A percentile compares a stretch with the other conserved stretches of the same genome.
These are phyloP conservation scores for Anser brachyrhynchus DNA, from an alignment of 2,113 vertebrate genomes.

Conservation along the genomic window DNA sequence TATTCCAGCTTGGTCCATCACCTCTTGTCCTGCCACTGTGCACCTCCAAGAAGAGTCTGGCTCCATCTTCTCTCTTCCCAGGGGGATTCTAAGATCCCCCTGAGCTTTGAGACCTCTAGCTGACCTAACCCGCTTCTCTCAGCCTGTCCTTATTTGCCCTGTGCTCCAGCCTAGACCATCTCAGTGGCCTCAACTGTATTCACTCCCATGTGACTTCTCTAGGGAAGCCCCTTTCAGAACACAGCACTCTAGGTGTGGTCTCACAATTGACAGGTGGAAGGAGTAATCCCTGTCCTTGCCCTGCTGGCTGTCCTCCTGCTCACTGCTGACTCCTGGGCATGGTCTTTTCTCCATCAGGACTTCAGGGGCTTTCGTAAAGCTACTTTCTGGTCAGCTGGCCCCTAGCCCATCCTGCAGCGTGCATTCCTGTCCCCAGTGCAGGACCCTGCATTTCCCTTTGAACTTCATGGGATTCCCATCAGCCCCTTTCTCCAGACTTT, in stretches of 20 bases:
- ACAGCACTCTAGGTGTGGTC: not conserved
- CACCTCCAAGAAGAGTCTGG: not conserved
- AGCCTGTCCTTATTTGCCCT: not conserved
- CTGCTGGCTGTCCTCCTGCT: not conserved
- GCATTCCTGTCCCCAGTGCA: not conserved
- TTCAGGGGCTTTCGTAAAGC: not conserved
- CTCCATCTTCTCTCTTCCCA: not conserved
- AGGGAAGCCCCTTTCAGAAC: not conserved
- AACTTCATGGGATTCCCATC: not conserved
- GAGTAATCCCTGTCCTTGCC: not conserved
- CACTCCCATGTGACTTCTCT: not conserved
- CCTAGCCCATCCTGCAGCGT: rapidly evolving
- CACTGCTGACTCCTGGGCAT: not conserved
- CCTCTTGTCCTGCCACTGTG: not conserved
- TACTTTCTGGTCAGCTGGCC: not conserved
- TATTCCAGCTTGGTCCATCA: not conserved
- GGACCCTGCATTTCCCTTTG: not conserved
- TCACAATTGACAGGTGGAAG: not conserved
- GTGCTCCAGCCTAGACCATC: not conserved
- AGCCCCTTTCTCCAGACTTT: not conserved
- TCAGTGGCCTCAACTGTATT: not conserved
- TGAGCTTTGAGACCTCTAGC: not conserved
- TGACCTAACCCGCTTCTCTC: not conserved
- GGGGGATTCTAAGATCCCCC: not conserved
- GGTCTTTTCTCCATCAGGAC: not conserved